Evolutionary conservation across 2,113 vertebrate genomes (phyloP).

Genomic region (Sinocyclocheilus anshuiensis): DNA sequence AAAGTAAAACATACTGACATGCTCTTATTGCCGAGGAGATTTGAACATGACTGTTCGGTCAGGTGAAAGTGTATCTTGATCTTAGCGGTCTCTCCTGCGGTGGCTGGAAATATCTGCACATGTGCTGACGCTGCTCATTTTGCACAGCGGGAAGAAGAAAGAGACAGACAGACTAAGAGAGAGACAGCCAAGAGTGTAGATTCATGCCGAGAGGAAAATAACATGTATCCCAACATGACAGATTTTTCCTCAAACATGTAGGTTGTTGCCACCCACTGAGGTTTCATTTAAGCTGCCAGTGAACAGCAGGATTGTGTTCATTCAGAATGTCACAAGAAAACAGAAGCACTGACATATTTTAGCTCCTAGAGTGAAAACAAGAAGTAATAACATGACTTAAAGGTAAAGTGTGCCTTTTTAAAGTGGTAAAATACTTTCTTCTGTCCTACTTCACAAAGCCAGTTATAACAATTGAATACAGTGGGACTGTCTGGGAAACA

Average conservation of each 20-base stretch:
- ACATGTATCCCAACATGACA: constrained; percentile 22
- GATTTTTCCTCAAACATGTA: constrained; percentile 18
- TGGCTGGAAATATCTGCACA: constrained; percentile 10
- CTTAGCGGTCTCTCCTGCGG: not conserved
- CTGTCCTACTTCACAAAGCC: not conserved
- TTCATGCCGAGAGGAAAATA: constrained; percentile 20
- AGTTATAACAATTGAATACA: not conserved
- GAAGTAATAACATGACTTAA: not conserved
- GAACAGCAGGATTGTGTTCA: not conserved
- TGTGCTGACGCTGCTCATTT: constrained; percentile 25
- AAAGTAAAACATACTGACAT: not conserved
- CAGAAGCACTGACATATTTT: not conserved
- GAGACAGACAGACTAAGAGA: not conserved
- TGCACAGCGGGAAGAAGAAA: not conserved
- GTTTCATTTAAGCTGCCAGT: not conserved
- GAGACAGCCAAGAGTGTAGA: not conserved
- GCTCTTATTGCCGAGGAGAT: not conserved
- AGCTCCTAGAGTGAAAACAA: not conserved
- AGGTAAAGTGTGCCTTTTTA: not conserved
- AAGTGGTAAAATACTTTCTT: not conserved
- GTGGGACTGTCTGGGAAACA: not conserved
- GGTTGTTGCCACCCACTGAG: constrained; percentile 1
- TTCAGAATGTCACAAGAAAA: constrained; percentile 1
- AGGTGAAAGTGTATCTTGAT: constrained; percentile 21
- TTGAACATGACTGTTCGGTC: constrained; percentile 13